phyloP scores from a whole-genome alignment of 2,113 vertebrate genomes.

The Varanus salvator region DNA sequence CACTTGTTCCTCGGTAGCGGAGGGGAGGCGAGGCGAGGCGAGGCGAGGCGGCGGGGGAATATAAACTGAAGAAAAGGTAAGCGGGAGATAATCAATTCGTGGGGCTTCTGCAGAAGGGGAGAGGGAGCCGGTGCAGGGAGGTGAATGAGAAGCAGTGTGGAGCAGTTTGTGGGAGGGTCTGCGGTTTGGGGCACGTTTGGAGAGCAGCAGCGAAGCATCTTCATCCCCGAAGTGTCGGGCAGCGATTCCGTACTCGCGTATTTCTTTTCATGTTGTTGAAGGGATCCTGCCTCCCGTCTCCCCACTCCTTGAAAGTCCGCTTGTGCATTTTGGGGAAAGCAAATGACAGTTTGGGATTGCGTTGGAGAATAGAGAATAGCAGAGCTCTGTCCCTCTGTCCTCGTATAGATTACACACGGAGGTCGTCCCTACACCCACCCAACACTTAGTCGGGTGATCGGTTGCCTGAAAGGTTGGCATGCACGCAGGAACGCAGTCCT shows the following conservation, averaged over 20 bases:
- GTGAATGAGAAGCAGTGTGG: not conserved
- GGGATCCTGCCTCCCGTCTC: not conserved
- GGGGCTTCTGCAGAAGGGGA: no score
- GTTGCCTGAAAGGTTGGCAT: not conserved
- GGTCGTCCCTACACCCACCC: not conserved
- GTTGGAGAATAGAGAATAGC: not conserved
- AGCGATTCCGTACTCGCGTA: not conserved
- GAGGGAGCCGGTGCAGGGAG: no score
- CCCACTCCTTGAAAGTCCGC: not conserved
- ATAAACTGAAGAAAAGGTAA: not conserved
- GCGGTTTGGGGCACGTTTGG: accelerated
- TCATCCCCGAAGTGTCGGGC: not conserved
- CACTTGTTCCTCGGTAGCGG: not conserved
- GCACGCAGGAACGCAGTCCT: no score
- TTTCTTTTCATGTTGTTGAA: not conserved
- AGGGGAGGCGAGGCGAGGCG: not conserved
- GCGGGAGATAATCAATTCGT: not conserved
- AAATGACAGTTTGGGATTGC: not conserved
- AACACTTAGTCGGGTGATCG: not conserved
- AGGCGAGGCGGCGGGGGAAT: not conserved
- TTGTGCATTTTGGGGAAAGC: not conserved
- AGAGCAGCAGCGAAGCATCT: not conserved
- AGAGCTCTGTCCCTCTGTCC: not conserved
- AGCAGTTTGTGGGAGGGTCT: not conserved
- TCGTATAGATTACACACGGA: not conserved